Base-by-base conservation (phyloP, 2,113 vertebrate genomes). In the Halcyon malimbica region DNA sequence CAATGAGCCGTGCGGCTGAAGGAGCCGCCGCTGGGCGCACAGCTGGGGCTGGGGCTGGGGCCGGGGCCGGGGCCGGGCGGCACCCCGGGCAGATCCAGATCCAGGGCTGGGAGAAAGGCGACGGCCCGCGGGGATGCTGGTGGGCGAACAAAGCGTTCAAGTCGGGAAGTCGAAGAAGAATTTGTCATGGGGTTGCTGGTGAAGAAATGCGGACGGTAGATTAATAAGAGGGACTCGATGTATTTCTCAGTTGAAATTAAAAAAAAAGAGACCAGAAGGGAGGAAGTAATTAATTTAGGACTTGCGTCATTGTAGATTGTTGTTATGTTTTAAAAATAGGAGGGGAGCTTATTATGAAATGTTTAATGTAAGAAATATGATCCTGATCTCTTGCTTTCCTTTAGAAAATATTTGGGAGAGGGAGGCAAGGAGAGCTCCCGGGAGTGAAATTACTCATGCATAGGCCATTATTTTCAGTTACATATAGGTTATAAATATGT, bases 221-320 rank as follows among this genome's bases (percentile, higher is more conserved):
- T 81, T 48, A 28, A 5, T 51, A 51, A 24, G 41, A 80, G 51
- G 26, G 51, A 50, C 80, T 83, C 83, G 83, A 79, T 96, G 92
- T 88, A 71, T 96, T 96, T 97, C 35, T 95, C 84, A 23, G 51
- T 65, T 93, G 59, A 63, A 92, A 80, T 95, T 67, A 65, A 71
- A 48, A 35, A 35, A 35, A 35, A 83, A 67, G 64, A 75, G 44
- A 48, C 29, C 29, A 16, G 83, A 87, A 57, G 82, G 83, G 78
- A 95, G 95, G 83, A 96, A 94, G 90, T 68, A 83, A 92, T 92
- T 90, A 95, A 85, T 83, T 89, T 91, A 80, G 64, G 94, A 81
- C 87, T 97, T 96, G 89, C 29, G 19, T 93, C 92, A 92, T 6
- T 67, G 56, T 69, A 75, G 82, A 13, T 71, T 56, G 92, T 54